Evolutionary conservation across 2,113 vertebrate species (phyloP), one percentile per base, ranked within the genome.

Genomic region (Aviceda subcristata): DNA sequence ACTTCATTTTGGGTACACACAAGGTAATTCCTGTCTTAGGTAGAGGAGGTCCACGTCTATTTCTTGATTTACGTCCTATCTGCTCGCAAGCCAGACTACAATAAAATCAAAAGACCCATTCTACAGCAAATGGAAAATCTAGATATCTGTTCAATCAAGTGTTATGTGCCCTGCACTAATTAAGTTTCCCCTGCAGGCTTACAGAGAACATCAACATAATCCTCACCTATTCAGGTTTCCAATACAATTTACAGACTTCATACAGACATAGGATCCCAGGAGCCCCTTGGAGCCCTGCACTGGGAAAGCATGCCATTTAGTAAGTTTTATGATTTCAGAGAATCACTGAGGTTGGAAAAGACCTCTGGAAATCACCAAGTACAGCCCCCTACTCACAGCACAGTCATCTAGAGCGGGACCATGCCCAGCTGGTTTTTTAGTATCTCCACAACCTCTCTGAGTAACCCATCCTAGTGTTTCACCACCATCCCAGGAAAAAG

Each of bases 361-460:
- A 72, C 23, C 56, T 81, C 50, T 59, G 30, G 41, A 93, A 43
- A 92, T 67, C 50, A 81, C 7, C 4, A 27, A 55, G 20, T 34
- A 20, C 2, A 73, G 29, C 9, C 34, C 27, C 7, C 19, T 57
- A 30, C 32, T 63, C 39, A 39, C 9, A 83, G n/a, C 62, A 66
- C 1, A 0, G 21, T 41, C 56, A 67, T 8, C 39, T 34, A 85
- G 12, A 41, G 38, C 36, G 76, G 60, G 69, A 69, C 45, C 3
- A 3, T 4, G 12, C 12, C 45, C 32, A 50, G 39, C 0, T 50
- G 15, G 1, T 32, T 86, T 71, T 12, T 6, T 0, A 76, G 4
- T 62, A 59, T 1, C 0, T 62, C 41, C 45, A 38, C 7, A 74
- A 32, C 4, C 12, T 76, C 50, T 46, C 66, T 46, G 32, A 11